phyloP scores from a whole-genome alignment of 2,113 vertebrate species.

The Falcunculus frontatus region DNA sequence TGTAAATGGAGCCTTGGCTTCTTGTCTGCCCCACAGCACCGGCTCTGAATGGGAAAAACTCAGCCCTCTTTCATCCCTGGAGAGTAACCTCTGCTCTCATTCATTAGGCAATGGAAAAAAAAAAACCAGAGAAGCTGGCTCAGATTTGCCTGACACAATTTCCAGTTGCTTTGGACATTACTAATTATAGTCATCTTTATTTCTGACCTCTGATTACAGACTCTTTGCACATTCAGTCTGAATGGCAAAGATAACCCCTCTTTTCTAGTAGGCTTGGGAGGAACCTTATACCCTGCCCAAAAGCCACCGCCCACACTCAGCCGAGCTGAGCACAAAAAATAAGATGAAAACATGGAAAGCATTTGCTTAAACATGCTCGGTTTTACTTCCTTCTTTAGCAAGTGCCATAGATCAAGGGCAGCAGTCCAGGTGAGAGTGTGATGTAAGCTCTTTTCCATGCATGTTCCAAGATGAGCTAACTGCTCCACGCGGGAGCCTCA shows the following conservation, averaged over 20 bases:
- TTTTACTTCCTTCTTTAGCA: slow-evolving; percentile 42
- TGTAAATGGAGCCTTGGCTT: neutral
- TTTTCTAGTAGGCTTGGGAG: slow-evolving; percentile 12
- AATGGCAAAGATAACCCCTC: slow-evolving; percentile 10
- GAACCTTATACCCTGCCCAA: neutral
- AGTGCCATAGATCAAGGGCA: slow-evolving; percentile 20
- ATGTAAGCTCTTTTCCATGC: slow-evolving; percentile 33
- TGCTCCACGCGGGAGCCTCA: neutral
- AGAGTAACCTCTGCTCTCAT: slow-evolving; percentile 29
- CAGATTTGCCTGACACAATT: slow-evolving; percentile 29
- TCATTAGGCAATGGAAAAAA: slow-evolving; percentile 33
- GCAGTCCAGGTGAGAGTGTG: slow-evolving; percentile 45
- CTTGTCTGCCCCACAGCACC: neutral
- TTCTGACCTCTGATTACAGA: slow-evolving; percentile 52
- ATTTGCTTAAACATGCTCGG: slow-evolving; percentile 24
- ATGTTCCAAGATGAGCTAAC: neutral
- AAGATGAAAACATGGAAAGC: slow-evolving; percentile 43
- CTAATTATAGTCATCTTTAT: slow-evolving; percentile 61
- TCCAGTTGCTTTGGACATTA: slow-evolving; percentile 60
- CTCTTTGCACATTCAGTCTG: neutral
- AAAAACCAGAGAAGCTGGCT: neutral
- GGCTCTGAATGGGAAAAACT: neutral
- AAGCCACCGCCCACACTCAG: neutral
- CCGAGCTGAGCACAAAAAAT: neutral
- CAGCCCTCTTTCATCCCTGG: neutral